Conservation (phyloP, 2,888 invertebrate species). For the Miltochrista miniata region DNA sequence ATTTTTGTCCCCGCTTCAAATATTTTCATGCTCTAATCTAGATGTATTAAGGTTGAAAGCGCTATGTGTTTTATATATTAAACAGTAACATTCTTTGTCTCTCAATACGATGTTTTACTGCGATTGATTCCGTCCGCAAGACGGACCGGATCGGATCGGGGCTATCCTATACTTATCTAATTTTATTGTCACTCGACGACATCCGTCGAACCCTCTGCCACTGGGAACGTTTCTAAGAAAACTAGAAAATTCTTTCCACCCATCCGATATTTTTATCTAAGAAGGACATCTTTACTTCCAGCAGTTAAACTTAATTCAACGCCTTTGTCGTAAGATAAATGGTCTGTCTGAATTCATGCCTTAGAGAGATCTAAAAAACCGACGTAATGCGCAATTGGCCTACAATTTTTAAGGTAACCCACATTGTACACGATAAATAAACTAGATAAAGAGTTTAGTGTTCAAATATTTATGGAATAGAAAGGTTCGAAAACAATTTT, state of each 20-base stretch:
- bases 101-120: constrained; percentile 73
- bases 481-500: constrained; percentile 6
- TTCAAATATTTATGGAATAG: constrained; percentile 12
- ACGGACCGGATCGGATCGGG: constrained; percentile 64
- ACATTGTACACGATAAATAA: constrained; percentile 1
- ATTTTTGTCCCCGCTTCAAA: constrained; percentile 19
- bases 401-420: constrained; percentile 22
- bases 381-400: constrained; percentile 41
- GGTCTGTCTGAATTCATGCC: constrained; percentile 45
- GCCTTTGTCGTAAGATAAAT: constrained; percentile 63
- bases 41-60: constrained; percentile 46
- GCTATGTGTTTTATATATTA: constrained; percentile 18
- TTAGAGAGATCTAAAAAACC: constrained; percentile 49
- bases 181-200: constrained; percentile 80
- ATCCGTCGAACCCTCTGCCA: constrained; percentile 64
- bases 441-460: constrained; percentile 8
- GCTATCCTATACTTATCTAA: constrained; percentile 81
- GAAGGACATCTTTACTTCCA: constrained; percentile 75
- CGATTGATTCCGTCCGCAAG: constrained; percentile 80
- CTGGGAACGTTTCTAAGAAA: constrained; percentile 56
- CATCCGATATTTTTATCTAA: constrained; percentile 70
- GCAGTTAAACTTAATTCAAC: constrained; percentile 77
- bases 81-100: constrained; percentile 37
- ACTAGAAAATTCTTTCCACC: constrained; percentile 68
- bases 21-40: constrained; percentile 19